phyloP scores from a whole-genome alignment of 2,113 vertebrate species.

The Dissostichus mawsoni region DNA sequence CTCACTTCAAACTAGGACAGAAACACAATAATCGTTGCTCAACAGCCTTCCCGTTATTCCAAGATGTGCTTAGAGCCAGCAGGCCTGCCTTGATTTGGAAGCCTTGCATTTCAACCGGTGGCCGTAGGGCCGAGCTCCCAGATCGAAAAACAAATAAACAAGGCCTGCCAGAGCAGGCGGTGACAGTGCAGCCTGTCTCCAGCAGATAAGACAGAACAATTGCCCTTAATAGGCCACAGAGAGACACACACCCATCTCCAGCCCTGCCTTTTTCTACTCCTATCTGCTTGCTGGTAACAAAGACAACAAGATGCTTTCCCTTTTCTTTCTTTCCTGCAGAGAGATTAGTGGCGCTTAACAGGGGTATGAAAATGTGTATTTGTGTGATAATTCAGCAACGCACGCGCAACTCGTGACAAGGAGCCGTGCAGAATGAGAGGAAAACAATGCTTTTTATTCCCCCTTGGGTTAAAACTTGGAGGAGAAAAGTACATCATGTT shows the following conservation, averaged over 20 bases:
- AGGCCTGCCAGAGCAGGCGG: constrained; percentile 64
- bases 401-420: constrained; percentile 73
- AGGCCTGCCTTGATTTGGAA: constrained; percentile 59
- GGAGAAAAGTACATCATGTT: constrained; percentile 60
- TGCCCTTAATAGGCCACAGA: constrained; percentile 85
- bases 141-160: constrained; percentile 71
- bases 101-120: constrained; percentile 66
- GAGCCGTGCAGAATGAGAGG: constrained; percentile 55
- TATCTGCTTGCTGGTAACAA: constrained; percentile 87
- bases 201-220: constrained; percentile 90
- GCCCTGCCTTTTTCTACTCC: constrained; percentile 65
- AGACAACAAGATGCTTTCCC: constrained; percentile 79
- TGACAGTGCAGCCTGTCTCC: constrained; percentile 80
- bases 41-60: constrained; percentile 16
- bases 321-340: constrained; percentile 68
- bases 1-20: constrained; percentile 29
- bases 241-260: constrained; percentile 80
- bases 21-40: constrained; percentile 30
- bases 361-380: constrained; percentile 82
- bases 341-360: constrained; percentile 82
- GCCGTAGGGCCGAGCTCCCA: constrained; percentile 56
- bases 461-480: constrained; percentile 57
- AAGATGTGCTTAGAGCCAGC: constrained; percentile 56
- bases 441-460: constrained; percentile 63
- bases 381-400: constrained; percentile 85